These are phyloP conservation scores for Vultur gryphus DNA, from an alignment of 2,797 vertebrate species.

Conservation along the genomic window DNA sequence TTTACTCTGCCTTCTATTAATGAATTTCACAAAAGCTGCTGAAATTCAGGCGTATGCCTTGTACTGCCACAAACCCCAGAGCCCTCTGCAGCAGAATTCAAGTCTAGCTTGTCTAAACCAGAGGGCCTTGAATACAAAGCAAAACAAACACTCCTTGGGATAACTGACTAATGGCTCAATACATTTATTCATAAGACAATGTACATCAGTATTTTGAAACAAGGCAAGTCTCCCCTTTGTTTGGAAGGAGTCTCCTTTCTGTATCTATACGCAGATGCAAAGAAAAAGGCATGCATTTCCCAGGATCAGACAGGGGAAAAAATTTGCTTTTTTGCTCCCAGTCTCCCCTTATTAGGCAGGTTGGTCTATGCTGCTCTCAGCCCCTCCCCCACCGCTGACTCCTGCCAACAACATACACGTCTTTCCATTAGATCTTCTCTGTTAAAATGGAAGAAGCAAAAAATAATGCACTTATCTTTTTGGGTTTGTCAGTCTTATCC, in stretches of 20 bases:
- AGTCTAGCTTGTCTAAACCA: neutral
- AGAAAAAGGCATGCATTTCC: neutral
- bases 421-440: conserved; percentile 1
- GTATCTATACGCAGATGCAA: neutral
- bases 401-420: neutral
- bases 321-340: neutral
- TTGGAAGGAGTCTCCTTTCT: neutral
- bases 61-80: neutral
- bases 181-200: neutral
- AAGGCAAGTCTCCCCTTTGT: neutral
- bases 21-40: neutral
- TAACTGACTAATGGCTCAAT: neutral
- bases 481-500: conserved; percentile 16
- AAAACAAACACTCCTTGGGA: neutral
- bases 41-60: neutral
- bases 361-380: neutral
- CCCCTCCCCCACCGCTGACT: neutral
- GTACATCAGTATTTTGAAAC: neutral
- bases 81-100: neutral
- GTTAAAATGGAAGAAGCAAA: conserved; percentile 26
- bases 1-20: neutral
- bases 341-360: neutral
- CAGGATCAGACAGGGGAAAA: neutral
- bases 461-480: conserved; percentile 43
- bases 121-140: neutral